A percentile compares a stretch with the other conserved stretches of the same genome.
phyloP scores from a whole-genome alignment of 1,140 invertebrate species.

The Ganaspis sp. region DNA sequence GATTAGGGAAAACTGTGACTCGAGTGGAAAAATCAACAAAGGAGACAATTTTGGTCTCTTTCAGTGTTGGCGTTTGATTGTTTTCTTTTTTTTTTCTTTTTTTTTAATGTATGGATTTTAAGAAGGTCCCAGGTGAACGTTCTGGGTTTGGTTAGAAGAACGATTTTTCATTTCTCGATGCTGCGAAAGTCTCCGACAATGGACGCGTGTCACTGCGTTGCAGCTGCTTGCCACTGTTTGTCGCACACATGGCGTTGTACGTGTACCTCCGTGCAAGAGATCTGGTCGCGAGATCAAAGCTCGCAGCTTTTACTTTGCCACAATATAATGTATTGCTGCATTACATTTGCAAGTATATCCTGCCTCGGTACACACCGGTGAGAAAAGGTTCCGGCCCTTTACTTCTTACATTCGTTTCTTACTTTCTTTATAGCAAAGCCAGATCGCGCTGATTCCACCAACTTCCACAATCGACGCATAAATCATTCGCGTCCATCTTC shows the following conservation, averaged over 20 bases:
- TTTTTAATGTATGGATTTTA: conserved; percentile 53
- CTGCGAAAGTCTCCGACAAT: conserved; percentile 73
- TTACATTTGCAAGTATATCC: conserved; percentile 45
- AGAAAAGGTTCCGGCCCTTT: not conserved
- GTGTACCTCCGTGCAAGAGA: conserved; percentile 53
- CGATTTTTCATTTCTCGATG: conserved; percentile 76
- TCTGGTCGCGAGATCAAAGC: conserved; percentile 68
- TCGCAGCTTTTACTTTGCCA: conserved; percentile 51
- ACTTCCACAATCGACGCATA: conserved; percentile 12
- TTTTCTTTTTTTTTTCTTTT: conserved; percentile 40
- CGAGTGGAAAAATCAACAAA: not conserved
- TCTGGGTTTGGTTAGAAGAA: conserved; percentile 50
- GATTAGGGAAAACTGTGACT: not conserved
- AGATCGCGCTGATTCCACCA: conserved; percentile 16
- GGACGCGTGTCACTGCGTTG: conserved; percentile 74
- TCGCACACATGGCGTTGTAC: conserved; percentile 59
- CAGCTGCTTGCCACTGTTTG: conserved; percentile 73
- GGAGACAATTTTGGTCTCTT: conserved; percentile 30
- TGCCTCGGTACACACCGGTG: not conserved
- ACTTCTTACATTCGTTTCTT: not conserved
- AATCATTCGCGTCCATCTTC: conserved; percentile 20
- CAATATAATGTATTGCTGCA: conserved; percentile 50
- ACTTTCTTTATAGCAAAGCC: not conserved
- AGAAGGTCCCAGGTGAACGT: conserved; percentile 69
- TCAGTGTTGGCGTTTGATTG: not conserved